These are phyloP conservation scores for Chymomyza amoena DNA, from an alignment of 2,888 invertebrate genomes.

Conservation along the genomic window DNA sequence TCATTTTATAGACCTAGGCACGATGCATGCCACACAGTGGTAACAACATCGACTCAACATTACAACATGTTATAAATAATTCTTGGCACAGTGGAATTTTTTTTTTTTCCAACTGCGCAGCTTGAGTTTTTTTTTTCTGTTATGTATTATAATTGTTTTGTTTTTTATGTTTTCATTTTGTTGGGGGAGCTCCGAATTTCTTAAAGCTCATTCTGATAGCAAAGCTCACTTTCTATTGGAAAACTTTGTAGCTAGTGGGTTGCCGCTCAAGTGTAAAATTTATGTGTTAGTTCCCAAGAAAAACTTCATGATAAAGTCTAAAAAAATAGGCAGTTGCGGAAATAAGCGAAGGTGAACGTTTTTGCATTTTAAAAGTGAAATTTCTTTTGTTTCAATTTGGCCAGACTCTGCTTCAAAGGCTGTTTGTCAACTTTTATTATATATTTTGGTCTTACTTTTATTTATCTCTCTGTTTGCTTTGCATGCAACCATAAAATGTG, in stretches of 20 bases:
- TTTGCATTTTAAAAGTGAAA: slow-evolving; percentile 72
- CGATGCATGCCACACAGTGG: slow-evolving; percentile 19
- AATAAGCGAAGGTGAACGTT: slow-evolving; percentile 70
- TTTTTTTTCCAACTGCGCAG: slow-evolving; percentile 27
- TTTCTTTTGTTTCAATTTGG: slow-evolving; percentile 52
- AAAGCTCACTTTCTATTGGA: slow-evolving; percentile 21
- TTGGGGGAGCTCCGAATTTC: not conserved
- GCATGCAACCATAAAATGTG: slow-evolving; percentile 45
- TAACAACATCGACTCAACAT: slow-evolving; percentile 38
- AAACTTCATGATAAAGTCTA: slow-evolving; percentile 40
- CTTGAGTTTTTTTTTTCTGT: slow-evolving; percentile 20
- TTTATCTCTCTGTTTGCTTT: slow-evolving; percentile 54
- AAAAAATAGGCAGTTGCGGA: slow-evolving; percentile 55
- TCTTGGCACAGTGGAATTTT: slow-evolving; percentile 37
- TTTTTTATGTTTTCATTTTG: slow-evolving; percentile 27
- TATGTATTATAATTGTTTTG: slow-evolving; percentile 26
- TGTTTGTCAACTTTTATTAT: slow-evolving; percentile 19
- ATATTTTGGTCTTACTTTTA: slow-evolving; percentile 19
- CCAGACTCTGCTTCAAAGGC: slow-evolving; percentile 19
- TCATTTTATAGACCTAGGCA: slow-evolving; percentile 59
- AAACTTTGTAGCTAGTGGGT: slow-evolving; percentile 3
- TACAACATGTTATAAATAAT: slow-evolving; percentile 65
- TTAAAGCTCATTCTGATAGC: slow-evolving; percentile 8
- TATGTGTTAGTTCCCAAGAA: slow-evolving; percentile 25
- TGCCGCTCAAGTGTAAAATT: not conserved